phyloP scores from a whole-genome alignment of 2,797 vertebrate species.

The Eulemur coronatus region DNA sequence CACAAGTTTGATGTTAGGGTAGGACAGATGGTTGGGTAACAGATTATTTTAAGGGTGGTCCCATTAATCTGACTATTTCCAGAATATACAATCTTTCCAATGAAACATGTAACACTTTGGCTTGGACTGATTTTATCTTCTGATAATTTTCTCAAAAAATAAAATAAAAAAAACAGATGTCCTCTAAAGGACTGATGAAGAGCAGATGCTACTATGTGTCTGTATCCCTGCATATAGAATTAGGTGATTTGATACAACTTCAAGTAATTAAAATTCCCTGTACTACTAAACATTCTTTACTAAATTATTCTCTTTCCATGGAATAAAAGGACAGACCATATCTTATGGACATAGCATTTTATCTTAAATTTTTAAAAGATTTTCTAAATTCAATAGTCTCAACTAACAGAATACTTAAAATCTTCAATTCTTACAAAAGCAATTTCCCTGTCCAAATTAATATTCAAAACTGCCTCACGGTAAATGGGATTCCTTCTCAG shows the following conservation, averaged over 20 bases:
- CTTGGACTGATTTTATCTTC: conserved; percentile 6
- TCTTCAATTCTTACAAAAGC: not conserved
- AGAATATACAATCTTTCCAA: not conserved
- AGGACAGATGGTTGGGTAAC: not conserved
- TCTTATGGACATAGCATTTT: not conserved
- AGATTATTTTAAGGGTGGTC: not conserved
- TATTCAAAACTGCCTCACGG: not conserved
- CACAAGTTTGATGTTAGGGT: not conserved
- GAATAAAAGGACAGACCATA: not conserved
- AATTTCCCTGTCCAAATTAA: conserved; percentile 24
- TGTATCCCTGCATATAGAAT: not conserved
- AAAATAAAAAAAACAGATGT: conserved; percentile 31
- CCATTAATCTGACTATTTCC: not conserved
- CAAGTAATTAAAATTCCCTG: conserved; percentile 35
- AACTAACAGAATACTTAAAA: not conserved
- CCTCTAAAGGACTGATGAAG: not conserved
- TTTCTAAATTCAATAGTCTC: not conserved
- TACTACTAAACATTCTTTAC: not conserved
- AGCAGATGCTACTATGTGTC: not conserved
- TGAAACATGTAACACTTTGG: not conserved
- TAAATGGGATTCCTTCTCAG: not conserved
- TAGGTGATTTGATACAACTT: not conserved
- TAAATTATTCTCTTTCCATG: not conserved
- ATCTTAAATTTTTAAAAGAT: not conserved
- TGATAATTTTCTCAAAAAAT: conserved; percentile 42